These are phyloP conservation scores for Scartelaos histophorus DNA, from an alignment of 2,113 vertebrate species.

Conservation along the genomic window DNA sequence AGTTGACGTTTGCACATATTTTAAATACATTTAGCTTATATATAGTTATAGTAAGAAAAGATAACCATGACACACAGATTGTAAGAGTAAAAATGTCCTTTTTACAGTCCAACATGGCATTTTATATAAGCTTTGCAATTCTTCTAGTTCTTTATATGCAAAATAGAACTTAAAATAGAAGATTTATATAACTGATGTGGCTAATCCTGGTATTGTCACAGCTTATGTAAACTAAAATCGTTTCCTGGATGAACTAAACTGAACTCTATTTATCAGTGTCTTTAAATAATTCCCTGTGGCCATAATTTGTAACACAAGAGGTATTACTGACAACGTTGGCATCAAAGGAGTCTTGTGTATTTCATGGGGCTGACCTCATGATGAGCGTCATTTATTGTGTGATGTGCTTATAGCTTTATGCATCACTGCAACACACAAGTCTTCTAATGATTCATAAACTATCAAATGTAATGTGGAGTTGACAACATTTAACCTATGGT, in stretches of 20 bases:
- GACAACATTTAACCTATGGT: neutral
- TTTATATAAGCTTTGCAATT: neutral
- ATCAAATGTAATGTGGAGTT: neutral
- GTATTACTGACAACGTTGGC: conserved; percentile 14
- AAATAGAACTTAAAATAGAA: too few relatives aligned
- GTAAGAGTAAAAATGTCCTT: neutral
- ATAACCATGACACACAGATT: neutral
- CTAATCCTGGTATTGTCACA: neutral
- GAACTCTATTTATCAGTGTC: neutral
- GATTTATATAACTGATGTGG: too few relatives aligned
- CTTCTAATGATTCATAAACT: neutral
- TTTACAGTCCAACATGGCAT: neutral
- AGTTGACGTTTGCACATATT: neutral
- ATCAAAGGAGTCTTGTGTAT: conserved; percentile 8
- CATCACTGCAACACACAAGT: neutral
- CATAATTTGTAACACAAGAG: conserved; percentile 17
- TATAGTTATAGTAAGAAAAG: neutral
- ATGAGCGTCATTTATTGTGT: neutral
- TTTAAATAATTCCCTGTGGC: neutral
- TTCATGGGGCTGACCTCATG: neutral
- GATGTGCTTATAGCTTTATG: neutral
- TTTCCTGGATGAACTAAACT: neutral
- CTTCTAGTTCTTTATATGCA: too few relatives aligned
- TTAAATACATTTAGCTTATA: neutral
- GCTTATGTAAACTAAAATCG: neutral